Base-by-base conservation (phyloP, 92 coral and sea anemone genomes). In the Palythoa grandis region DNA sequence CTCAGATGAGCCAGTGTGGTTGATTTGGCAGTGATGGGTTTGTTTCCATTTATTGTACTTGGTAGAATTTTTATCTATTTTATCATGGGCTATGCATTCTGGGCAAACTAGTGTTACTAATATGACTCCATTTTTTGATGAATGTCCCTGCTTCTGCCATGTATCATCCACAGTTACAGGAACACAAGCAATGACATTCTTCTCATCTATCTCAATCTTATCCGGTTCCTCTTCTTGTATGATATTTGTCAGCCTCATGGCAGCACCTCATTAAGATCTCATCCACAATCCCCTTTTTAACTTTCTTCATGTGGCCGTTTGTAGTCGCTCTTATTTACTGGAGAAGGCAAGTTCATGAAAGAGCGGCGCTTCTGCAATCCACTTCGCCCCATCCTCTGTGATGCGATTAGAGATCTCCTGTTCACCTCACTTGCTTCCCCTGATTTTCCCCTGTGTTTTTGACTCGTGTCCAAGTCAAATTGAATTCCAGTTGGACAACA, bases 401-500 rank as follows among this genome's bases (percentile, higher is more conserved):
- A 91, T 10, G 92, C 82, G 25, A 88, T 39, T 11, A 88, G 89
- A 17, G 91, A 91, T 70, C 91, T 69, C 37, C 89, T 72, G 70
- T 91, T 91, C 47, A 91, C 88, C 37, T 91, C 92, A 77, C 38
- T 74, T 48, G 88, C 92, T 14, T 88, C 92, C 72, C 92, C 89
- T 29, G 89, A 79, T 58, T 76, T 74, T 38, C 92, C 87, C 25
- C 87, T 87, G 35, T 79, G 73, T 15, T 47, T 65, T 53, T 52
- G 83, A 80, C 92, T 89, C 17, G 92, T 90, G 89, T 82, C 56
- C 12, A 86, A 48, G 58, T 77, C 69, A 39, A 89, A 78, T 63
- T 90, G 82, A 50, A 19, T 43, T 6, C 10, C 85, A 80, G 9
- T 39, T 16, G 11, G 79, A 79, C n/a, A n/a, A n/a, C n/a, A n/a